Conservation (phyloP, 1,140 invertebrate species). For the Lordiphosa stackelbergi region DNA sequence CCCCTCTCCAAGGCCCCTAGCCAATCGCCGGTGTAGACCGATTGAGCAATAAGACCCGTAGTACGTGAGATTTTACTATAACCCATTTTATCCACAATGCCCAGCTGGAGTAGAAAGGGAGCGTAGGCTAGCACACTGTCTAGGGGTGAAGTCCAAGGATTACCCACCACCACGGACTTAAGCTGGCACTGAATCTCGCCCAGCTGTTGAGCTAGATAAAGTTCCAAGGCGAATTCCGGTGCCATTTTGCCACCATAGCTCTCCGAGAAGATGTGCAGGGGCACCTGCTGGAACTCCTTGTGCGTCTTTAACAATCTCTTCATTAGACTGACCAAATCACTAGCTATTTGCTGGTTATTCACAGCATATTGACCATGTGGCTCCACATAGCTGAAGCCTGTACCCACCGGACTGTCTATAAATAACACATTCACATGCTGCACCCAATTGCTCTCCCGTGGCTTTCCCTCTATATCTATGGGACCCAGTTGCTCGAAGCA, state of each 20-base stretch:
- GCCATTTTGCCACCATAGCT: constrained; percentile 96
- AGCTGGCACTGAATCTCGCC: constrained; percentile 84
- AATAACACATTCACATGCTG: constrained; percentile 88
- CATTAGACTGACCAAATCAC: constrained; percentile 86
- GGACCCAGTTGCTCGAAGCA: constrained; percentile 89
- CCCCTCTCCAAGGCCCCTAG: constrained; percentile 76
- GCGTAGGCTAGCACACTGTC: constrained; percentile 90
- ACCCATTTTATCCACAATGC: constrained; percentile 81
- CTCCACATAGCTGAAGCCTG: constrained; percentile 90
- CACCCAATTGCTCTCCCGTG: constrained; percentile 87
- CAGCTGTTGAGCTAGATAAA: constrained; percentile 80
- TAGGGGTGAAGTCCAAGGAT: constrained; percentile 92
- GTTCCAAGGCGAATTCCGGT: constrained; percentile 83
- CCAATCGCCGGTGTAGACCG: constrained; percentile 80
- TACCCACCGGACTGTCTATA: constrained; percentile 93
- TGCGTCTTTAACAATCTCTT: constrained; percentile 81
- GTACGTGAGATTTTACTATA: constrained; percentile 78
- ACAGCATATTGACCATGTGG: constrained; percentile 78
- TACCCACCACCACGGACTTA: constrained; percentile 87
- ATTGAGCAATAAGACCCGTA: constrained; percentile 77
- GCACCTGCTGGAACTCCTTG: constrained; percentile 83
- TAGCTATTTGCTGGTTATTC: constrained; percentile 85
- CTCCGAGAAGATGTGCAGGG: constrained; percentile 90
- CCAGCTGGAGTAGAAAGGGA: constrained; percentile 79
- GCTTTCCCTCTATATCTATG: constrained; percentile 81